These are phyloP conservation scores for Lepidocyrtoides sp. DNA, from an alignment of 2,888 invertebrate genomes.

Conservation along the genomic window DNA sequence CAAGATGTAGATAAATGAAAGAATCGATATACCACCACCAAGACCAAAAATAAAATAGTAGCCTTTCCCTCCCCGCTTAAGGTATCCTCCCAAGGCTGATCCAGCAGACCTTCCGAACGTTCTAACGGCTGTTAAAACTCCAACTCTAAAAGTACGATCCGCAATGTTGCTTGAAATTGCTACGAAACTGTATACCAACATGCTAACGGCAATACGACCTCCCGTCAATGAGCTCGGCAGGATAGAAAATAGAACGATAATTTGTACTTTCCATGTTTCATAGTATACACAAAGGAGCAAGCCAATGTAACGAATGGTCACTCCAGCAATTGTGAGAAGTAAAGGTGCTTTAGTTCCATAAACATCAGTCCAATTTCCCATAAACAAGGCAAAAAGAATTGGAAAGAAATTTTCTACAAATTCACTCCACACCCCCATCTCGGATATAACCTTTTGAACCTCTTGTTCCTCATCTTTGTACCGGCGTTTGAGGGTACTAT, in stretches of 20 bases:
- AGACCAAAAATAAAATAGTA: constrained; percentile 84
- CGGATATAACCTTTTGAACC: constrained; percentile 81
- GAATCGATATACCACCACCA: constrained; percentile 82
- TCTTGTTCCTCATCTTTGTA: constrained; percentile 69
- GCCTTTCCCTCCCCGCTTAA: constrained; percentile 81
- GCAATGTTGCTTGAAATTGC: constrained; percentile 87
- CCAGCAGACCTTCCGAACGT: constrained; percentile 85
- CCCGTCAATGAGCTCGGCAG: constrained; percentile 88
- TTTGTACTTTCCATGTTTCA: constrained; percentile 79
- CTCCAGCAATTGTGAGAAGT: constrained; percentile 83
- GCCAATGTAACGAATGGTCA: constrained; percentile 82
- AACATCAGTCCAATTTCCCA: constrained; percentile 85
- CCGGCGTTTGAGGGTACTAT: not conserved
- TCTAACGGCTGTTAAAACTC: constrained; percentile 88
- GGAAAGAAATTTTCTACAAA: constrained; percentile 85
- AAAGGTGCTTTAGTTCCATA: constrained; percentile 85
- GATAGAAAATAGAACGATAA: constrained; percentile 79
- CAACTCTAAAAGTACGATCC: constrained; percentile 89
- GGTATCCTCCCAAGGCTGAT: constrained; percentile 84
- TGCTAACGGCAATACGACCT: constrained; percentile 87
- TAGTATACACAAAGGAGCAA: constrained; percentile 82
- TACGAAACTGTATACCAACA: constrained; percentile 85
- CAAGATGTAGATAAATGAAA: constrained; percentile 83
- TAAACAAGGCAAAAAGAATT: constrained; percentile 82
- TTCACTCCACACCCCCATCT: constrained; percentile 83